Conservation (phyloP, 2,797 vertebrate genomes). For the Xerus rutilus region DNA sequence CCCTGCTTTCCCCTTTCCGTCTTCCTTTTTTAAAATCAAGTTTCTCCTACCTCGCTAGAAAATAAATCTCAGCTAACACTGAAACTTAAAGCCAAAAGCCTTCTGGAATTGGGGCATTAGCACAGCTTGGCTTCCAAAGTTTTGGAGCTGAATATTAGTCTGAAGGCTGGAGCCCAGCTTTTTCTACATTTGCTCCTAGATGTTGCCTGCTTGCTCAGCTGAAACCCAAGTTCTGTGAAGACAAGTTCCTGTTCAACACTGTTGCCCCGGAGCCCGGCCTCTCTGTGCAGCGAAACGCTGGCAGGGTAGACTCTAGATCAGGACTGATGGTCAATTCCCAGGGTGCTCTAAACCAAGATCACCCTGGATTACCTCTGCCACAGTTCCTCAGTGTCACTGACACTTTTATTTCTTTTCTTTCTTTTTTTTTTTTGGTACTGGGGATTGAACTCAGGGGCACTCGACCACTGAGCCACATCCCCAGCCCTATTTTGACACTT, state of each 20-base stretch:
- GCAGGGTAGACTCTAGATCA: not conserved
- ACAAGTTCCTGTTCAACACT: not conserved
- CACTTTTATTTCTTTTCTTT: not conserved
- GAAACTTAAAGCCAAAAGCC: constrained; percentile 2
- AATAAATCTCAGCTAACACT: not conserved
- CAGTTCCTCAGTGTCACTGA: not conserved
- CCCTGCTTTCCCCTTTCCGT: not conserved
- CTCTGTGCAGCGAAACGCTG: not conserved
- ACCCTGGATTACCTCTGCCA: not conserved
- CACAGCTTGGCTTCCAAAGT: not conserved
- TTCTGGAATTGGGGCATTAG: not conserved
- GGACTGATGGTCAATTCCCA: not conserved
- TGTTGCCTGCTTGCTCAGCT: not conserved
- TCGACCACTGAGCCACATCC: too few relatives aligned
- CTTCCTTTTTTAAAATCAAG: constrained; percentile 31
- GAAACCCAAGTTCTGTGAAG: not conserved
- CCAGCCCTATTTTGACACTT: too few relatives aligned
- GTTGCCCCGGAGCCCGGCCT: not conserved
- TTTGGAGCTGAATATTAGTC: constrained; percentile 16
- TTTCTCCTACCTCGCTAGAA: not conserved
- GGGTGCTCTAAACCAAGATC: not conserved
- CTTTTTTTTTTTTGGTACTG: too few relatives aligned
- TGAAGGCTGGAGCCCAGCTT: not conserved
- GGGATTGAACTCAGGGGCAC: too few relatives aligned
- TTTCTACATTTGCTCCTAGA: not conserved